phyloP scores from a whole-genome alignment of 2,113 vertebrate species.

The Malurus alboscapulatus region DNA sequence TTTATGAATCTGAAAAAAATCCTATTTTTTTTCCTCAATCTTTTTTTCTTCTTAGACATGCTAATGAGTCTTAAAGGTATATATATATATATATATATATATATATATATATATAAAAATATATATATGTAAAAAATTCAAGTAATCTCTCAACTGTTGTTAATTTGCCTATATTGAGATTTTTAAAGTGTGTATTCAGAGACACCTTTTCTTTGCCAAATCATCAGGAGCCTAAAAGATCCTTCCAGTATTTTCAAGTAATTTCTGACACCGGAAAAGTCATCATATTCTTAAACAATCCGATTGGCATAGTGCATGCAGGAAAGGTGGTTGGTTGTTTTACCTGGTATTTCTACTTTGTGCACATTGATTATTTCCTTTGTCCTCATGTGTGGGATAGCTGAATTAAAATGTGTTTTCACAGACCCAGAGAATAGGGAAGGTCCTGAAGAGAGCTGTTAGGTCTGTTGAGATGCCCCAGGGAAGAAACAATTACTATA shows the following conservation, averaged over 20 bases:
- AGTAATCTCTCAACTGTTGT: not conserved
- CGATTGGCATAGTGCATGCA: not conserved
- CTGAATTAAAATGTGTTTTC: not conserved
- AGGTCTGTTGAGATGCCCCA: not conserved
- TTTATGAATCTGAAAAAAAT: not conserved
- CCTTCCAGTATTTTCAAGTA: not conserved
- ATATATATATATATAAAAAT: not conserved
- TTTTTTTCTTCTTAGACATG: not conserved
- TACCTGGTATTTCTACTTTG: not conserved
- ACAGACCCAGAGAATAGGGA: not conserved
- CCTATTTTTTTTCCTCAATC: not conserved
- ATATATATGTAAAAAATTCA: not conserved
- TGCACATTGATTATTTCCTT: conserved; percentile 18
- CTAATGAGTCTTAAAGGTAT: not conserved
- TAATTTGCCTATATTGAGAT: not conserved
- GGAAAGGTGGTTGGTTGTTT: not conserved
- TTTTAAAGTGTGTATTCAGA: not conserved
- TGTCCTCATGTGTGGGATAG: not conserved
- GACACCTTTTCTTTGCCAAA: not conserved
- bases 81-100: not conserved
- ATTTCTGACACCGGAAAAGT: not conserved
- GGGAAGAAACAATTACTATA: not conserved
- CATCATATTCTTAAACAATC: not conserved
- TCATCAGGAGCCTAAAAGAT: not conserved
- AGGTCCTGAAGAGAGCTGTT: not conserved